These are phyloP conservation scores for Fratercula arctica DNA, from an alignment of 2,797 vertebrate genomes.

Conservation along the genomic window DNA sequence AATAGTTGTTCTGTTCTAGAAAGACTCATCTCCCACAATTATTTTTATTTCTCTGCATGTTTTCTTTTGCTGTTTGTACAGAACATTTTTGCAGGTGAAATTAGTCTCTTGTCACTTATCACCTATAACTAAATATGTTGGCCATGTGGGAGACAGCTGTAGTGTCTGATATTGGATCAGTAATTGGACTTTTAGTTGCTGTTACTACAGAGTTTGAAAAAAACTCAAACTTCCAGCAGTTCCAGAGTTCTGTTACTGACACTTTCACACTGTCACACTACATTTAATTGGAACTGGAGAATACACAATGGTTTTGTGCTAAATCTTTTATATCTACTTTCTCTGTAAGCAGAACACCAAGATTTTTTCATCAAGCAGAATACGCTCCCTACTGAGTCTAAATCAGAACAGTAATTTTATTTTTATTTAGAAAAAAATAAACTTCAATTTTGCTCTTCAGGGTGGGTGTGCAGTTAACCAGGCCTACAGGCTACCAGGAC, in stretches of 20 bases:
- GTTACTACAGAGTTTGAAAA: background rate
- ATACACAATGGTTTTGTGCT: background rate
- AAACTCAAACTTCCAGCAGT: background rate
- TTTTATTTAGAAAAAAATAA: background rate
- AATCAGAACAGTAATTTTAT: background rate
- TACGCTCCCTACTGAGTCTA: background rate
- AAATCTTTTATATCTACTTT: background rate
- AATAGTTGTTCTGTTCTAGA: background rate
- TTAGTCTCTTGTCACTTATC: background rate
- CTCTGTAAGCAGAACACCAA: background rate
- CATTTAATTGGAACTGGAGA: slow-evolving; percentile 2
- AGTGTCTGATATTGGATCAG: background rate
- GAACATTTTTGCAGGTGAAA: background rate
- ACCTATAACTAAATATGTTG: background rate
- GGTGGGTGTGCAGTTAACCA: background rate
- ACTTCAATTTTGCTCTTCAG: background rate
- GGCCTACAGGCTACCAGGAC: background rate
- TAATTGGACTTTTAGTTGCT: background rate
- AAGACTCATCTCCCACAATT: background rate
- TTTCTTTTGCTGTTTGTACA: background rate
- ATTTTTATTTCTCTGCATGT: background rate
- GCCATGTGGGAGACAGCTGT: background rate
- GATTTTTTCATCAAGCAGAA: background rate
- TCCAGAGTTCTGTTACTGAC: background rate
- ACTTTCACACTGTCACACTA: background rate